Percentiles rank a stretch among this genome's conserved stretches.
Conservation (phyloP, 2,888 invertebrate genomes). For the Sinodicranocentrus sp. region DNA sequence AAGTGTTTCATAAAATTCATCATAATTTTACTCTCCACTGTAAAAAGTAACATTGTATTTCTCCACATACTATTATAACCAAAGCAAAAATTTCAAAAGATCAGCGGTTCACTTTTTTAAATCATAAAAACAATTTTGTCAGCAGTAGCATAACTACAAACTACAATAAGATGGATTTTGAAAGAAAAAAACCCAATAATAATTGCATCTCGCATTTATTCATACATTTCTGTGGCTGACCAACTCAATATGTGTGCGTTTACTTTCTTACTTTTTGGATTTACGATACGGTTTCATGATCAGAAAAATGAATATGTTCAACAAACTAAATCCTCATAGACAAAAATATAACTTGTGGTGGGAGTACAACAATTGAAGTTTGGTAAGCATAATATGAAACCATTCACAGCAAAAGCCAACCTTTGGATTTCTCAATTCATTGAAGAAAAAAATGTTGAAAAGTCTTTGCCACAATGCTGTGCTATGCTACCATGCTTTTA, state of each 20-base stretch:
- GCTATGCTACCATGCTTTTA: too few relatives aligned
- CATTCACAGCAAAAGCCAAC: background rate
- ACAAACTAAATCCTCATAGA: background rate
- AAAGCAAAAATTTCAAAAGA: background rate
- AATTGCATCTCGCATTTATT: too few relatives aligned
- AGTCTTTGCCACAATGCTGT: too few relatives aligned
- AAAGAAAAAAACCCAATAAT: too few relatives aligned
- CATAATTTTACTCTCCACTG: too few relatives aligned
- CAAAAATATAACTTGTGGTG: background rate
- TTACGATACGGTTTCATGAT: slow-evolving; percentile 5
- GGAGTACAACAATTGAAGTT: background rate
- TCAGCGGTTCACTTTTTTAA: background rate
- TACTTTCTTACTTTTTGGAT: slow-evolving; percentile 8
- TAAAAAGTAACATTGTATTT: too few relatives aligned
- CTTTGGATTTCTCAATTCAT: background rate
- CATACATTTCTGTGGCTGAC: slow-evolving; percentile 8
- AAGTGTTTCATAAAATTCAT: too few relatives aligned
- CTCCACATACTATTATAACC: background rate
- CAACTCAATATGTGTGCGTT: background rate
- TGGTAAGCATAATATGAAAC: background rate
- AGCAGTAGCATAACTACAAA: too few relatives aligned
- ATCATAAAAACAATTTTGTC: too few relatives aligned
- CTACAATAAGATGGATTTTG: too few relatives aligned
- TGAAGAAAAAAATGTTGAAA: background rate
- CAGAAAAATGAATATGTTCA: background rate